Evolutionary conservation across 2,888 invertebrate genomes (phyloP), one percentile per base, ranked within the genome.

Genomic region (Harpalus rubripes): DNA sequence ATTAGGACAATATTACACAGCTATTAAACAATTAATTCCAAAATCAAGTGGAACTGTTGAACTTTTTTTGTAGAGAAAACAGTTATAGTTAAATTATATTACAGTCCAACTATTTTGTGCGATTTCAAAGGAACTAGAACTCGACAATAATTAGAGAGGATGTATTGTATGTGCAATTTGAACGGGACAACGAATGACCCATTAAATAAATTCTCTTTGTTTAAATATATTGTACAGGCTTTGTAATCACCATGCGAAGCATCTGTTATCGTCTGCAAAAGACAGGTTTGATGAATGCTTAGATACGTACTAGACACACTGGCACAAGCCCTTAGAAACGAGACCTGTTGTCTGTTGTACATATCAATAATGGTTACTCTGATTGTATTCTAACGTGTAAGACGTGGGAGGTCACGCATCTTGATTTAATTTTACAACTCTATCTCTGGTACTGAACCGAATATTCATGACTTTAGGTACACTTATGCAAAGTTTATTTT

Each of bases 401-500:
- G 41, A 41, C 44, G 72, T 74, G 72, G 72, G 72, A 52, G 72
- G 10, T 16, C 15, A 41, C 41, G 44, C 8, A 74, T 44, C 5
- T 52, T 74, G 44, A 74, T 74, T 74, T 18, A 74, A 74, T 74
- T 74, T 74, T 74, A 41, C 26, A 68, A 68, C 68, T 32, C 39
- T 39, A 26, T n/a, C 12, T 7, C 7, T 18, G 10, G 8, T 12
- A 26, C 1, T 59, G 16, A 63, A 12, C 63, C 22, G 68, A 68
- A 68, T 68, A 68, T 68, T 68, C 68, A 68, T 68, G 68, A 68
- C 8, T 63, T 6, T 63, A 26, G 63, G 26, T 63, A 26, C 22
- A 22, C 22, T 22, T 22, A 63, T 63, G 65, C 10, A 32, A 32
- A 65, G 65, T 39, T 39, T 15, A 32, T 68, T 68, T 39, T 68